These are phyloP conservation scores for Petaurus breviceps DNA, from an alignment of 2,113 vertebrate species.

Conservation along the genomic window DNA sequence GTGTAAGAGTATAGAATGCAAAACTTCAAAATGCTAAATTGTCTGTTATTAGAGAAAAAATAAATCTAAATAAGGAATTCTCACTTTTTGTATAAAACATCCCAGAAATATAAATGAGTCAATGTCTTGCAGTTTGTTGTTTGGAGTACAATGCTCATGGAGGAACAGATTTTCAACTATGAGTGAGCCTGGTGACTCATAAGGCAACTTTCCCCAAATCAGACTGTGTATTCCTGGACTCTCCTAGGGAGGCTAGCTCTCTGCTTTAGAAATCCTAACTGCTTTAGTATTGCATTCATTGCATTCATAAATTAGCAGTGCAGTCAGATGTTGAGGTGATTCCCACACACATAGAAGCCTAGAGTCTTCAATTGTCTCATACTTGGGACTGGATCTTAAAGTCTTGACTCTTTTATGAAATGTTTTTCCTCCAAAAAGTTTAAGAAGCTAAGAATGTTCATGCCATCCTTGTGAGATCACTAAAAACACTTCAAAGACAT, in stretches of 20 bases:
- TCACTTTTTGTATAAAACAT: conserved; percentile 62
- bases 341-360: not conserved
- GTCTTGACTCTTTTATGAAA: not conserved
- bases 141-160: not conserved
- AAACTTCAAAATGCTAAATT: conserved; percentile 86
- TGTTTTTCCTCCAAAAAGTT: not conserved
- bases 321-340: not conserved
- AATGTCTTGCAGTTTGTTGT: conserved; percentile 75
- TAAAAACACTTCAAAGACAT: not conserved
- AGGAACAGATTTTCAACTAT: not conserved
- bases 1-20: conserved; percentile 86
- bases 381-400: not conserved
- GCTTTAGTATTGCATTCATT: not conserved
- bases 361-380: not conserved
- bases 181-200: not conserved
- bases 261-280: not conserved
- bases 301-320: not conserved
- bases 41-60: conserved; percentile 85
- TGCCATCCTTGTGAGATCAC: not conserved
- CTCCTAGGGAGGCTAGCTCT: not conserved
- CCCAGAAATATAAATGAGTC: not conserved
- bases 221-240: not conserved
- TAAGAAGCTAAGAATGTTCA: not conserved
- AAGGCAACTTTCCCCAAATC: not conserved
- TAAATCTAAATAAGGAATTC: conserved; percentile 84